A percentile compares a stretch with the other conserved stretches of the same genome.
Evolutionary conservation across 2,888 invertebrate species (phyloP).

Genomic region (Drosophila acutilabella): DNA sequence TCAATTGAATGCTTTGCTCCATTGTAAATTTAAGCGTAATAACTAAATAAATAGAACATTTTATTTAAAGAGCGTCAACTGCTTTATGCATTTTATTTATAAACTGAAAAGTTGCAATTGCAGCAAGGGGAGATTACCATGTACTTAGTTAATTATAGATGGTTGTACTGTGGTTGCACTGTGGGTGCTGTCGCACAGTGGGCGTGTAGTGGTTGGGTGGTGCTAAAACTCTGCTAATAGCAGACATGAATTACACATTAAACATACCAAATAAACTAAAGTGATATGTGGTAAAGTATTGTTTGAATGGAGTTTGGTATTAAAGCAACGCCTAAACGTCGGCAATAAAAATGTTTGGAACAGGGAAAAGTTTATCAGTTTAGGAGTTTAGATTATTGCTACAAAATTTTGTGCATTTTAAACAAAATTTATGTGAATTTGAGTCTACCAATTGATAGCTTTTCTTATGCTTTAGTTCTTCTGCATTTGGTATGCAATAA

Average conservation of each 20-base stretch:
- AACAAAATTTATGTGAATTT: no score
- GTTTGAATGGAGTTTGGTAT: neutral
- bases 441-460: no score
- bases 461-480: no score
- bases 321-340: neutral
- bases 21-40: slow-evolving; percentile 46
- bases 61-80: slow-evolving; percentile 41
- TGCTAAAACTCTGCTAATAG: slow-evolving; percentile 11
- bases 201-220: neutral
- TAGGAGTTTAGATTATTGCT: no score
- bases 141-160: slow-evolving; percentile 4
- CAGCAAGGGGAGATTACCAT: no score
- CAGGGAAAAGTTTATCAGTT: neutral
- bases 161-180: neutral
- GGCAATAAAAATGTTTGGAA: neutral
- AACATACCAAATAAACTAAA: slow-evolving; percentile 12
- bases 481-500: no score
- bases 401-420: no score
- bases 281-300: neutral
- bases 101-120: slow-evolving; percentile 8
- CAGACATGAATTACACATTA: slow-evolving; percentile 20
- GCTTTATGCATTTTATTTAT: slow-evolving; percentile 30
- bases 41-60: slow-evolving; percentile 54
- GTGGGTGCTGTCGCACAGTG: neutral
- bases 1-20: slow-evolving; percentile 22